Conservation (phyloP, 2,113 vertebrate species). For the Riparia riparia region DNA sequence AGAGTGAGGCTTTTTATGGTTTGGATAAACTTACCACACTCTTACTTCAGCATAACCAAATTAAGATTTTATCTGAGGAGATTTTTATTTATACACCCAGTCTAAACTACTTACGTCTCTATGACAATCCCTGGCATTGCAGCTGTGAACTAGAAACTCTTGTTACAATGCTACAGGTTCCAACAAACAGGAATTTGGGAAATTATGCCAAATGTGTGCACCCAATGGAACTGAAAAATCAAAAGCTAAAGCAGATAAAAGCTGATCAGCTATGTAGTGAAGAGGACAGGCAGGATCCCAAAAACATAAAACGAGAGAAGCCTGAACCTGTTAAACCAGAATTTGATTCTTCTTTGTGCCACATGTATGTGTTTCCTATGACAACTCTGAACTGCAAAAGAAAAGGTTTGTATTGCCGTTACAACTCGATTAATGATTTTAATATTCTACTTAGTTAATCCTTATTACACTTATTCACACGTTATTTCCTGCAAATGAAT, state of each 20-base stretch:
- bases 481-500: neutral
- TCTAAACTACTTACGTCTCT: conserved; percentile 90
- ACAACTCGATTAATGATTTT: neutral
- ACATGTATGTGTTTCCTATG: conserved; percentile 88
- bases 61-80: conserved; percentile 86
- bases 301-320: conserved; percentile 17
- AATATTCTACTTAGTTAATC: neutral
- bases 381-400: conserved; percentile 88
- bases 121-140: conserved; percentile 95
- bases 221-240: conserved; percentile 79
- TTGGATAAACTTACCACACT: conserved; percentile 89
- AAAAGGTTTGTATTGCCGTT: conserved; percentile 83
- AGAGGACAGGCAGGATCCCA: conserved; percentile 50
- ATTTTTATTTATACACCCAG: conserved; percentile 86
- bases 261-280: conserved; percentile 82
- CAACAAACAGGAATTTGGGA: conserved; percentile 90
- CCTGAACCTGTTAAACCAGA: conserved; percentile 68
- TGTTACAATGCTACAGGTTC: conserved; percentile 89
- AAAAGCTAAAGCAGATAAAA: conserved; percentile 86
- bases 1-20: conserved; percentile 87
- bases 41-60: conserved; percentile 91
- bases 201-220: conserved; percentile 89
- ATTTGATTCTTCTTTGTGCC: conserved; percentile 85
- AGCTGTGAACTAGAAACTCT: conserved; percentile 88
- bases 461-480: neutral